Evolutionary conservation across 1,140 invertebrate genomes (phyloP), one percentile per base, ranked within the genome.

Genomic region (Andricus grossulariae): DNA sequence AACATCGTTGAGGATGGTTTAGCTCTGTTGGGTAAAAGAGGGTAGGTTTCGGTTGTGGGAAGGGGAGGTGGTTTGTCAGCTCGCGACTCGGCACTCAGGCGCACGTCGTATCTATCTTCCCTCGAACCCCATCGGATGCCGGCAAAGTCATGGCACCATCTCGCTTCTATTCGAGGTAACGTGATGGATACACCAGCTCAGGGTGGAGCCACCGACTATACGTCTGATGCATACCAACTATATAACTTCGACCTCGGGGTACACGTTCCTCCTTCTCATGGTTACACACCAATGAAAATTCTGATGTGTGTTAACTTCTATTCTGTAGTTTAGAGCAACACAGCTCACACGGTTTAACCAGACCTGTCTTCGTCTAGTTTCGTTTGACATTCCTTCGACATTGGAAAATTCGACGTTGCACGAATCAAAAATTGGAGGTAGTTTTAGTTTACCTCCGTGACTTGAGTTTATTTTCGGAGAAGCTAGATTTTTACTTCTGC

Each of bases 151-250:
- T 77, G 78, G 71, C 57, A 50, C 75, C 77, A 77, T 78, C 78
- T 78, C 81, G 78, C 79, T 80, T 66, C 78, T 77, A 78, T 25
- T 66, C 55, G 55, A 70, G 57, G 39, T 78, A 72, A 81, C 85
- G 88, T 89, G 89, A 90, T 86, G 84, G 88, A 90, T 90, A 88
- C 85, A 83, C 81, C 82, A 82, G 85, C 84, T 86, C 76, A 81
- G 83, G 82, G 71, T 76, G 80, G 82, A 82, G 83, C 81, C 81
- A 83, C 77, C 80, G 80, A 75, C 81, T 85, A 79, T 77, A 81
- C 83, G 76, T 73, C 79, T 82, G 80, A 79, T 85, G 88, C 87
- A 90, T 90, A 89, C 84, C 78, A 90, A 90, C 83, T 73, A 83
- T 75, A 66, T 71, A 10, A 71, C 57, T 77, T 77, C 71, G 78